Conservation (phyloP, 1,140 invertebrate genomes). For the Sminthurides bifidus region DNA sequence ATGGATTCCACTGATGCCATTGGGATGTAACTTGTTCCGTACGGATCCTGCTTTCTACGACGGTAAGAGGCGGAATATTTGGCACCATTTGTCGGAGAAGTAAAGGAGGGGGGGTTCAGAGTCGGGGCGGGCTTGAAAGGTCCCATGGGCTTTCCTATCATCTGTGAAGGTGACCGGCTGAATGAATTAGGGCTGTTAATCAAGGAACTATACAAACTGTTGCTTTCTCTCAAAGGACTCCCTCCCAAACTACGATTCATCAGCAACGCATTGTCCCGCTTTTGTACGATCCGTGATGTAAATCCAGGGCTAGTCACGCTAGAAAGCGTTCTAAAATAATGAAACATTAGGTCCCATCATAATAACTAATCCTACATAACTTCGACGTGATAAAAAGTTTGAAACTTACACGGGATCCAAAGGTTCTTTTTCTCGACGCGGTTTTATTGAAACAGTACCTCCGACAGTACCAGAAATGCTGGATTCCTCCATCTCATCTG, state of each 20-base stretch:
- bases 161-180: conserved; percentile 4
- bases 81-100: conserved; percentile 3
- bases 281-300: conserved; percentile 13
- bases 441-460: background rate
- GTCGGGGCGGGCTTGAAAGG: conserved; percentile 16
- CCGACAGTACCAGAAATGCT: background rate
- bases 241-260: too few relatives aligned
- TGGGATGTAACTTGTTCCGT: conserved; percentile 13
- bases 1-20: conserved; percentile 17
- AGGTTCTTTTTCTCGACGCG: conserved; percentile 1
- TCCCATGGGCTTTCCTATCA: conserved; percentile 10
- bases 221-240: conserved; percentile 19
- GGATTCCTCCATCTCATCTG: too few relatives aligned
- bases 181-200: background rate
- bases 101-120: background rate
- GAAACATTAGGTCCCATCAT: conserved; percentile 6
- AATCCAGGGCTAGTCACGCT: conserved; percentile 30
- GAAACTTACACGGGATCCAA: conserved; percentile 11
- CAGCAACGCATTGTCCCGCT: background rate
- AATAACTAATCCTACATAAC: background rate
- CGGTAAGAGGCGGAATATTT: background rate
- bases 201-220: too few relatives aligned
- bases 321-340: conserved; percentile 23
- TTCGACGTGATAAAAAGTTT: background rate
- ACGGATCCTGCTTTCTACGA: background rate